These are phyloP conservation scores for Erebia aethiops DNA, from an alignment of 2,888 invertebrate species.

Conservation along the genomic window DNA sequence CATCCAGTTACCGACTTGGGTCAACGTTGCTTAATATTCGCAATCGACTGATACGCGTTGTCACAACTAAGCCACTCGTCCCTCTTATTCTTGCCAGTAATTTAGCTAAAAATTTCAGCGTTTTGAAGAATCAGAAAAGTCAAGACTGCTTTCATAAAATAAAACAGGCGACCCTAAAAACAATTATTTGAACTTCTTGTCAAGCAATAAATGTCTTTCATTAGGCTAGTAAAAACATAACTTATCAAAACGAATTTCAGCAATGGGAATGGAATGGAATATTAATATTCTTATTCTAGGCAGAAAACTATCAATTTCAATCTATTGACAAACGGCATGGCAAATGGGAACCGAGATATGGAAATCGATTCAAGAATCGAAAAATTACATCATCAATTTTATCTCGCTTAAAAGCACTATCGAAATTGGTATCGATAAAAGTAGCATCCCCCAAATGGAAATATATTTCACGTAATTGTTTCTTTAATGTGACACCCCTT, in stretches of 20 bases:
- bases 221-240: not conserved
- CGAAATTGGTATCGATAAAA: slow-evolving; percentile 75
- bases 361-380: slow-evolving; percentile 52
- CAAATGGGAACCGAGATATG: slow-evolving; percentile 72
- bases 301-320: slow-evolving; percentile 27
- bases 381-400: slow-evolving; percentile 69
- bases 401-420: slow-evolving; percentile 72
- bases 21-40: no score
- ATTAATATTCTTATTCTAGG: slow-evolving; percentile 2
- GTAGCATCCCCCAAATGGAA: slow-evolving; percentile 62
- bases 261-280: slow-evolving; percentile 19
- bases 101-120: no score
- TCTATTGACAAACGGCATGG: slow-evolving; percentile 33
- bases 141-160: no score
- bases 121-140: no score
- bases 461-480: slow-evolving; percentile 76
- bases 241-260: slow-evolving; percentile 1
- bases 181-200: no score
- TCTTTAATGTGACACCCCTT: slow-evolving; percentile 62
- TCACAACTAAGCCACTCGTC: no score
- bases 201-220: not conserved
- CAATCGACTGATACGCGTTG: no score
- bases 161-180: no score
- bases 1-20: no score
- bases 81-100: no score